These are phyloP conservation scores for Cosmia pyralina DNA, from an alignment of 2,888 invertebrate species.

Conservation along the genomic window DNA sequence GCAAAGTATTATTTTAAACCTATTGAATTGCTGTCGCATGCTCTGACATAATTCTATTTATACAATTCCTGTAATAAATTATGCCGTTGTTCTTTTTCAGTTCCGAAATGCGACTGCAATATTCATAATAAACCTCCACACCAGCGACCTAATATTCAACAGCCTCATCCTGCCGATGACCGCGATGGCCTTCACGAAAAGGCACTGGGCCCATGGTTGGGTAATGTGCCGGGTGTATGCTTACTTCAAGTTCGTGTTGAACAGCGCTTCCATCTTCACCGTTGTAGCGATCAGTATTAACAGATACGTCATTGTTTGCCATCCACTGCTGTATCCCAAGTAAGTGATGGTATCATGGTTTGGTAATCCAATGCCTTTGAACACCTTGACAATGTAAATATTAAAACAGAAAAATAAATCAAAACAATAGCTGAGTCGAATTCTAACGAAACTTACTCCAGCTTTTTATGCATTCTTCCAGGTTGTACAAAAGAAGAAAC, in stretches of 20 bases:
- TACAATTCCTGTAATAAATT: constrained; percentile 2
- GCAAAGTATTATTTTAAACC: too few relatives aligned
- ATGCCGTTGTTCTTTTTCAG: constrained; percentile 81
- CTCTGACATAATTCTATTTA: constrained; percentile 11
- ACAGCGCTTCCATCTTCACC: constrained; percentile 94
- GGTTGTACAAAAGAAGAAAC: constrained; percentile 92
- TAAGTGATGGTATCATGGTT: constrained; percentile 79
- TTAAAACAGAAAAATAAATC: background rate
- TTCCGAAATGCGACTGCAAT: constrained; percentile 95
- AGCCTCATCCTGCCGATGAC: constrained; percentile 95
- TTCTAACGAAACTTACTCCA: background rate
- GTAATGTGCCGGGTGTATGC: constrained; percentile 93
- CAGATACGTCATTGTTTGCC: constrained; percentile 95
- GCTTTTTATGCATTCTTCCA: constrained; percentile 73
- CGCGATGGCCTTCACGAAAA: constrained; percentile 93
- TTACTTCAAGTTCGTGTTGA: constrained; percentile 92
- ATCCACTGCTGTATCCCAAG: constrained; percentile 94
- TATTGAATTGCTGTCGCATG: background rate
- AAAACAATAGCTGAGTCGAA: background rate
- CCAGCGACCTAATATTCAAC: constrained; percentile 94
- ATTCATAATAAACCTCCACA: constrained; percentile 95
- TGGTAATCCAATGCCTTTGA: background rate
- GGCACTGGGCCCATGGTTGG: constrained; percentile 93
- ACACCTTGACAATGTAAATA: background rate
- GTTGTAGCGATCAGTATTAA: constrained; percentile 95